Base-by-base conservation (phyloP, 2,113 vertebrate species). In the Excalfactoria chinensis region DNA sequence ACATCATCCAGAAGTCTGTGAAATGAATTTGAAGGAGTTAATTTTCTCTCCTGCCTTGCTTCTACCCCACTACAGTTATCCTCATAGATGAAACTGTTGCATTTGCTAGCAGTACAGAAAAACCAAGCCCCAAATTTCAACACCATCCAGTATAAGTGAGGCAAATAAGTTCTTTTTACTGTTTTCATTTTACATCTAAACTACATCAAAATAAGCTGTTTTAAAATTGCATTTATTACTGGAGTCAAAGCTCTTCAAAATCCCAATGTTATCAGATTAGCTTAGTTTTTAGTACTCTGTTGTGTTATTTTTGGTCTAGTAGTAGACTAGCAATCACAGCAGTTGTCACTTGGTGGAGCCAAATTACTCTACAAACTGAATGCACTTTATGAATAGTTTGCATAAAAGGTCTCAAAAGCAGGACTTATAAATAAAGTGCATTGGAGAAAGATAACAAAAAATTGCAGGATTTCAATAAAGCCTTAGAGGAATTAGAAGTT, bases 341-440 rank as follows among this genome's bases (percentile, higher is more conserved):
- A 93, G 4, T 60, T 8, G 82, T 93, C 97, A 95, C 97, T 97
- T 97, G 97, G 97, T 95, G 98, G 98, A 95, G 97, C 97, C 97
- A 97, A 92, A 98, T 95, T 77, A 88, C 97, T 95, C 88, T 92
- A 41, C 58, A 96, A 96, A 87, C 46, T 21, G 37, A 92, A 48
- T 48, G 7, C 41, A 23, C 64, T 94, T 80, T 28, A 49, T 23
- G 37, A 94, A 46, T 7, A 59, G 20, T 44, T 91, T 91, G 81
- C 34, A 53, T 86, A 80, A 94, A 91, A 72, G 35, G 68, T 55
- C 32, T 94, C 78, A 41, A 68, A 70, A 46, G 78, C 41, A 93
- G 35, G 75, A 68, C 94, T 92, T 91, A 94, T 95, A 92, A 94
- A 84, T 84, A 84, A 49, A 49, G 83, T 41, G 30, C 17, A 14